phyloP scores from a whole-genome alignment of 1,140 invertebrate species.

The Lutraria rhynchaena region DNA sequence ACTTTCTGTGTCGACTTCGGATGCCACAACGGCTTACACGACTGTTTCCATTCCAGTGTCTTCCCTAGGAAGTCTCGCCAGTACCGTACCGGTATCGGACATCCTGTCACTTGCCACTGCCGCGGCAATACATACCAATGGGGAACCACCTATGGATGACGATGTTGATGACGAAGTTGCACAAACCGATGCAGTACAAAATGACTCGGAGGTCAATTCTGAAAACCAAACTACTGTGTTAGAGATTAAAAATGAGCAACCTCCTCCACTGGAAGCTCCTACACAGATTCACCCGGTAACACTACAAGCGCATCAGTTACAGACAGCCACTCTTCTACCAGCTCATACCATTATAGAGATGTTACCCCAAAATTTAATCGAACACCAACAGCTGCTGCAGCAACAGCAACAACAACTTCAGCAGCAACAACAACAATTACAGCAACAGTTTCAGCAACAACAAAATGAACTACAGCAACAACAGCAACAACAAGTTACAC shows the following conservation, averaged over 20 bases:
- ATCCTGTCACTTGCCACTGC: constrained; percentile 45
- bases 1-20: constrained; percentile 4
- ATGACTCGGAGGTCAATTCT: background rate
- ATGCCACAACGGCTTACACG: background rate
- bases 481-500: constrained; percentile 21
- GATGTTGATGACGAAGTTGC: background rate
- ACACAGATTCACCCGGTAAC: constrained; percentile 43
- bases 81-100: constrained; percentile 23
- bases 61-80: background rate
- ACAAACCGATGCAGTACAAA: background rate
- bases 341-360: constrained; percentile 55
- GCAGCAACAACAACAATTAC: constrained; percentile 49
- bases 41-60: constrained; percentile 24
- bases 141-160: background rate
- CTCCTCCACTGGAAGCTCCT: constrained; percentile 46
- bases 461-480: constrained; percentile 24
- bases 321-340: constrained; percentile 33
- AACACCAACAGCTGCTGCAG: constrained; percentile 55
- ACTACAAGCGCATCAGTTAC: constrained; percentile 43
- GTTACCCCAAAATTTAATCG: constrained; percentile 52
- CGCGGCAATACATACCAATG: constrained; percentile 39
- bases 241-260: constrained; percentile 38
- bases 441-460: constrained; percentile 37
- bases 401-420: constrained; percentile 57
- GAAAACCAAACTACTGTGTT: background rate